phyloP scores from a whole-genome alignment of 2,888 invertebrate species.

The Chaetoderma sp. region DNA sequence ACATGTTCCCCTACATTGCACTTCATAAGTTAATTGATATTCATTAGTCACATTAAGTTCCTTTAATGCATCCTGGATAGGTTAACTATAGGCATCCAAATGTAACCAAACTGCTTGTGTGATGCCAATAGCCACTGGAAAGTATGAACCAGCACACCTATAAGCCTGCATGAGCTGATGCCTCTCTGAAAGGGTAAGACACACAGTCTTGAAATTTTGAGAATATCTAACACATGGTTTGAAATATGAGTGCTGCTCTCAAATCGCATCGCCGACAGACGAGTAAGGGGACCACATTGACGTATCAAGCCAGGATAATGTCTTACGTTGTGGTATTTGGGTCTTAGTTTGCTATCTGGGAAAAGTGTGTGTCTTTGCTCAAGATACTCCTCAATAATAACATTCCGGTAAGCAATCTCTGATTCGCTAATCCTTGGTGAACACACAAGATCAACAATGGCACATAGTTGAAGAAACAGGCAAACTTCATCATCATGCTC shows the following conservation, averaged over 20 bases:
- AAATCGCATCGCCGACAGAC: constrained; percentile 7
- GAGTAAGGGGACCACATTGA: constrained; percentile 2
- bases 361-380: background rate
- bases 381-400: constrained; percentile 1
- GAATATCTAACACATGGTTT: constrained; percentile 4
- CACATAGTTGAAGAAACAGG: background rate
- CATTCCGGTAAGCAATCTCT: constrained; percentile 3
- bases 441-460: background rate
- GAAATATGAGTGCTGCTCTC: constrained; percentile 10
- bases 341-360: background rate
- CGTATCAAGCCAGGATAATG: constrained; percentile 4
- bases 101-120: no score
- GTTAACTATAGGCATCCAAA: no score
- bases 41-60: no score
- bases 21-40: no score
- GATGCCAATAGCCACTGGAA: no score
- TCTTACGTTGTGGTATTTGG: background rate
- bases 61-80: no score
- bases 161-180: constrained; percentile 12
- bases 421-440: background rate
- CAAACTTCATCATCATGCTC: background rate
- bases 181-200: background rate
- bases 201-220: constrained; percentile 10
- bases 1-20: no score
- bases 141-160: constrained; percentile 2